Evolutionary conservation across 2,113 vertebrate genomes (phyloP).

Genomic region (Labeo catla): DNA sequence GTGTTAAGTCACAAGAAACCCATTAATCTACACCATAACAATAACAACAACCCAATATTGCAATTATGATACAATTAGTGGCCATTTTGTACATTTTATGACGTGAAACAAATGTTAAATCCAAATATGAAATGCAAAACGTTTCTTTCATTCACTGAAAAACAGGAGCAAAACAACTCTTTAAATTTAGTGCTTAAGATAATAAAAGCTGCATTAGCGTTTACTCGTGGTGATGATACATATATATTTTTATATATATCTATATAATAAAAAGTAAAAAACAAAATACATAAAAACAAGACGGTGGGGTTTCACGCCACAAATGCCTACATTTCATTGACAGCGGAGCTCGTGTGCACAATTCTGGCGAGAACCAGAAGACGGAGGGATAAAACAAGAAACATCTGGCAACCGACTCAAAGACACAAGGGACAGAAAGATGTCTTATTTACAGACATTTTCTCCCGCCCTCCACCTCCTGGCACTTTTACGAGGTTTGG

Average conservation of each 20-base stretch:
- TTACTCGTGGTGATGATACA: slow-evolving; percentile 29
- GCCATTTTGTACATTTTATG: neutral
- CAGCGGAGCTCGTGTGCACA: neutral
- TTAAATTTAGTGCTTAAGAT: slow-evolving; percentile 56
- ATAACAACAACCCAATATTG: neutral
- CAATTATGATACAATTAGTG: neutral
- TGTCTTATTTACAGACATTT: slow-evolving; percentile 29
- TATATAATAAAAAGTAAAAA: neutral
- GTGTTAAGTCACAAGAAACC: neutral
- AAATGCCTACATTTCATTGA: slow-evolving; percentile 37
- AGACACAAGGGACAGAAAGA: neutral
- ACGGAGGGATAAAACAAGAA: slow-evolving; percentile 5
- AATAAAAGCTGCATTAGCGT: slow-evolving; percentile 42
- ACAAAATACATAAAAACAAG: slow-evolving; percentile 12
- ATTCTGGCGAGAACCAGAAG: neutral
- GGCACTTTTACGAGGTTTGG: slow-evolving; percentile 1
- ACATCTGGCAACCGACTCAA: neutral
- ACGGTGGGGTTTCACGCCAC: slow-evolving; percentile 21
- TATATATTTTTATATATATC: neutral
- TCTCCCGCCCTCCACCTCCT: neutral
- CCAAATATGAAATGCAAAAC: neutral
- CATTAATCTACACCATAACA: neutral
- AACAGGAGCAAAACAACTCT: neutral
- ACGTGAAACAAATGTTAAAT: neutral
- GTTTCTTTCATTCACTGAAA: neutral